Percentiles rank a stretch among this genome's conserved stretches.
These are phyloP conservation scores for Unio delphinus DNA, from an alignment of 2,888 invertebrate genomes.

Conservation along the genomic window DNA sequence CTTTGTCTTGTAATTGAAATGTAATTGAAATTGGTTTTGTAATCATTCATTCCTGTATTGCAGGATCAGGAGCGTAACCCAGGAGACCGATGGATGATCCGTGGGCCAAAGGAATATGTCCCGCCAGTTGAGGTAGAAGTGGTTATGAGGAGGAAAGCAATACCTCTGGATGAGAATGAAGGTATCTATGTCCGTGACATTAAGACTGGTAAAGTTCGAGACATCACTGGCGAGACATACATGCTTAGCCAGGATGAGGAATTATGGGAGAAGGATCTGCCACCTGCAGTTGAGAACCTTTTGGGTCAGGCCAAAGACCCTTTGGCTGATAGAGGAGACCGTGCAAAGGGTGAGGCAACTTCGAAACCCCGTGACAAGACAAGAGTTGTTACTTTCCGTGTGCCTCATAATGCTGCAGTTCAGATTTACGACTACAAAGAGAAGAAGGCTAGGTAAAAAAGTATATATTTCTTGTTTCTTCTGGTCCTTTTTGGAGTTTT, in stretches of 20 bases:
- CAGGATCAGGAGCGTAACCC: conserved; percentile 63
- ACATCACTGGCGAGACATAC: conserved; percentile 72
- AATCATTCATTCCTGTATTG: neutral
- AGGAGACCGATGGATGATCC: conserved; percentile 74
- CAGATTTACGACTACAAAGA: conserved; percentile 74
- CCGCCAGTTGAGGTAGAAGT: conserved; percentile 74
- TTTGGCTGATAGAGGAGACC: conserved; percentile 68
- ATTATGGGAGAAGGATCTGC: conserved; percentile 69
- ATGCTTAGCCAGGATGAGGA: conserved; percentile 73
- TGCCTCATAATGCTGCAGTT: conserved; percentile 74
- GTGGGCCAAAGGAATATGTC: conserved; percentile 74
- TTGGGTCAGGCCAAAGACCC: conserved; percentile 67
- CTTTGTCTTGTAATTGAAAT: neutral
- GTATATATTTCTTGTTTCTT: too few relatives aligned
- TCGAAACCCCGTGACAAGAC: conserved; percentile 62
- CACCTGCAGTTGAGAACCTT: conserved; percentile 68
- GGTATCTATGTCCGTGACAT: conserved; percentile 74
- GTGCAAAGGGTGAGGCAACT: conserved; percentile 21
- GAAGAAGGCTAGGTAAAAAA: conserved; percentile 70
- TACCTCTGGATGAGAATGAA: conserved; percentile 74
- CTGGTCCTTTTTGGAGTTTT: too few relatives aligned
- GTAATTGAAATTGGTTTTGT: neutral
- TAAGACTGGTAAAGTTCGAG: conserved; percentile 71
- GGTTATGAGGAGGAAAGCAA: conserved; percentile 70
- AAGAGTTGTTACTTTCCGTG: conserved; percentile 70